Evolutionary conservation across 2,113 vertebrate genomes (phyloP), one percentile per base, ranked within the genome.

Genomic region (Labrus mixtus): DNA sequence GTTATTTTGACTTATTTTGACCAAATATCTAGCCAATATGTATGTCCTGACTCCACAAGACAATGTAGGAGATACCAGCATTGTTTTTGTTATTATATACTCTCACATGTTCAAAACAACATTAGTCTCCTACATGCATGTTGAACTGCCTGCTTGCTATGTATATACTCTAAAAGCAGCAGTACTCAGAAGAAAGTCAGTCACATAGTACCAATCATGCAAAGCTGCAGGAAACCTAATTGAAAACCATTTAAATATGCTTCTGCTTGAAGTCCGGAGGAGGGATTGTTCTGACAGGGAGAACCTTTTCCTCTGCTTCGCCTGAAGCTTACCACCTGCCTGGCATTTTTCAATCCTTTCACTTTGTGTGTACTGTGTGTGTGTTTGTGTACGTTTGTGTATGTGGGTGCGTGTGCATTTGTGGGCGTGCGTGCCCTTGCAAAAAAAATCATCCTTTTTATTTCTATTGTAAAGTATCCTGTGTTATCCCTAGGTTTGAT

Each of bases 301-400:
- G 68, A 86, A 88, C 66, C 80, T 86, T 88, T 89, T 88, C 41
- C 69, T 59, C 48, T 29, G 73, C 74, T 77, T 76, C 62, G 82
- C 84, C 80, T 77, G 46, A 78, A 87, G 78, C 85, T 75, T 76
- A 78, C 78, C 84, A 90, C 82, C 84, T 89, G 84, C 72, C 73
- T 85, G 79, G 66, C 78, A 90, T 89, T 85, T 85, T 61, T 58
- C 60, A 76, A 50, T 72, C 54, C 53, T 36, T 56, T 57, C 43
- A 46, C 37, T 33, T 45, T 45, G 37, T n/a, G 25, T 5, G 11
- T 17, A 0, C 2, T 50, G 22, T 33, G 16, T 45, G 60, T 39
- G 15, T 67, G 22, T 25, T 33, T 45, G 23, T 46, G 58, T 55
- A 67, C 13, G 36, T n/a, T 16, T 60, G 43, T 50, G 22, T 65